A percentile compares a stretch with the other conserved stretches of the same genome.
phyloP scores from a whole-genome alignment of 2,797 vertebrate species.

The Odontamblyopus lacepedii region DNA sequence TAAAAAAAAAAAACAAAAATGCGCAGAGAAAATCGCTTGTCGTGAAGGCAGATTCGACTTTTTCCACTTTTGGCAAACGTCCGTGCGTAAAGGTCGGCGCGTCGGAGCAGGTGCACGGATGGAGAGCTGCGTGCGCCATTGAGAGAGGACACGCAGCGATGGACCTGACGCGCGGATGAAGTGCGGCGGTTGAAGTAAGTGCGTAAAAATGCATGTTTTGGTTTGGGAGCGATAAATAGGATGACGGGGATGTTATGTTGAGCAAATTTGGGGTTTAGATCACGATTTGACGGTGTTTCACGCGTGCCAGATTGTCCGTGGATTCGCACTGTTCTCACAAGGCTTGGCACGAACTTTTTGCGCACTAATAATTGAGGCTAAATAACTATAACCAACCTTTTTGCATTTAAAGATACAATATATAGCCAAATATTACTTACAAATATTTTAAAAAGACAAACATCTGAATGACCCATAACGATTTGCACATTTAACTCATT shows the following conservation, averaged over 20 bases:
- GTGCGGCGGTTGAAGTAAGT: constrained; percentile 54
- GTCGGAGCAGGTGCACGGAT: constrained; percentile 60
- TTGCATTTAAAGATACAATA: background rate
- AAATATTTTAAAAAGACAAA: too few species aligned
- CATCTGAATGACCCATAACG: too few species aligned
- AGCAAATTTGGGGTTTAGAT: background rate
- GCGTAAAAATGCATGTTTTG: background rate
- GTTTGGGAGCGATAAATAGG: too few species aligned
- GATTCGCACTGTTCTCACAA: background rate
- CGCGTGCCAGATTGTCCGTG: background rate
- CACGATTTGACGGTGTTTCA: background rate
- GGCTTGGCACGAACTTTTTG: background rate
- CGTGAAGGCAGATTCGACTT: background rate
- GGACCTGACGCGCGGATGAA: constrained; percentile 34
- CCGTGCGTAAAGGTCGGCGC: constrained; percentile 40
- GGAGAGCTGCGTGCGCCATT: constrained; percentile 26
- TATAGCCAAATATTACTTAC: background rate
- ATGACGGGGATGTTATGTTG: too few species aligned
- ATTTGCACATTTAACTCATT: too few species aligned
- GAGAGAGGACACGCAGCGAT: constrained; percentile 6
- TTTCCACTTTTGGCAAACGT: background rate
- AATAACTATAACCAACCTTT: background rate
- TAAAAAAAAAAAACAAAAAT: constrained; percentile 16
- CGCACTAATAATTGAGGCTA: background rate
- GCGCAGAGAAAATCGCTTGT: constrained; percentile 22